Conservation (phyloP, 1,140 invertebrate genomes). For the Micrasema minimum region DNA sequence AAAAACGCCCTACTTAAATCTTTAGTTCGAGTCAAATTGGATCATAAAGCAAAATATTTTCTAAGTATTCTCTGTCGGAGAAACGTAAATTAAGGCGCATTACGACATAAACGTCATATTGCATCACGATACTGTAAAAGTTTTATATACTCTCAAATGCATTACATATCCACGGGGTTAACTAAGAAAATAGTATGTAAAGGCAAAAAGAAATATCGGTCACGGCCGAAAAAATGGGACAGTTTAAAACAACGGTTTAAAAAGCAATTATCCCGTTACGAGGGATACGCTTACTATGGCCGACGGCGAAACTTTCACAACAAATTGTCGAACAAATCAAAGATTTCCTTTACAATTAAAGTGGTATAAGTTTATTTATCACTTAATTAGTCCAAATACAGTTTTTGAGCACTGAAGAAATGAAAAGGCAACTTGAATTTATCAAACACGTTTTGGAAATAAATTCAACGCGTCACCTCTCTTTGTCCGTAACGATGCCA, state of each 20-base stretch:
- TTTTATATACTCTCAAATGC: too few relatives aligned
- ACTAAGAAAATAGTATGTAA: slow-evolving; percentile 1
- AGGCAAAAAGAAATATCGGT: slow-evolving; percentile 32
- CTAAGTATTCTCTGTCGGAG: too few relatives aligned
- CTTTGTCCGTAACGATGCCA: slow-evolving; percentile 41
- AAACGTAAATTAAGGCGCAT: too few relatives aligned
- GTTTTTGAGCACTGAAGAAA: slow-evolving; percentile 19
- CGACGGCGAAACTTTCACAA: slow-evolving; percentile 55
- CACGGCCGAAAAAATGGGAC: slow-evolving; percentile 24
- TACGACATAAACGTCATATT: too few relatives aligned
- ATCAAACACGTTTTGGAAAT: slow-evolving; percentile 49
- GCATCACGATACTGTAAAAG: too few relatives aligned
- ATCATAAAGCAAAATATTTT: too few relatives aligned
- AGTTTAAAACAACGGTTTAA: slow-evolving; percentile 58
- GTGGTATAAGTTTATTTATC: background rate
- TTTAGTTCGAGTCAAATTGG: too few relatives aligned
- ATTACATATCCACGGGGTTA: too few relatives aligned
- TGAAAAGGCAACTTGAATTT: slow-evolving; percentile 46
- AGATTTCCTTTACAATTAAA: background rate
- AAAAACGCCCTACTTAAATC: too few relatives aligned
- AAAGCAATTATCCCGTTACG: slow-evolving; percentile 67
- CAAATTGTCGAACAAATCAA: slow-evolving; percentile 16
- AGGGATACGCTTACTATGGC: slow-evolving; percentile 53
- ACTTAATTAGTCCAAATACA: slow-evolving; percentile 27
- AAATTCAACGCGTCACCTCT: slow-evolving; percentile 40